Evolutionary conservation across 2,888 invertebrate genomes (phyloP), one percentile per base, ranked within the genome.

Genomic region (Diadromus collaris): DNA sequence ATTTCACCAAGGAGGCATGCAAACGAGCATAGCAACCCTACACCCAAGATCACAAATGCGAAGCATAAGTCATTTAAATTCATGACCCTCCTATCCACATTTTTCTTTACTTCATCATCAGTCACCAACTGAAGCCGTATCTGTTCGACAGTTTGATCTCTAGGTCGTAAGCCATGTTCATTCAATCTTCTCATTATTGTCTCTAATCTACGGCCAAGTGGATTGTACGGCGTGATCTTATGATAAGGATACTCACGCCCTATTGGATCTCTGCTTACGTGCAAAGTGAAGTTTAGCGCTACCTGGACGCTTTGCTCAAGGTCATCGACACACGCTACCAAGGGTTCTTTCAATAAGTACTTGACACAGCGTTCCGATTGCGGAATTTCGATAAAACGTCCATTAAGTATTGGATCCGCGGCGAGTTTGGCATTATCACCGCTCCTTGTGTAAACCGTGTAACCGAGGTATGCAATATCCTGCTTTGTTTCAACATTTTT

Each of bases 1-100:
- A 67, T n/a, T 38, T 67, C 54, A 6, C 16, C 9, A 21, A 67
- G 16, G 16, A 67, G 54, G 38, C 24, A 54, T 16, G 24, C 7
- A 9, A 21, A 9, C 0, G 54, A 51, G 38, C n/a, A 67, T 1
- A 10, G 2, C 13, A 67, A 7, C 2, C 65, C 65, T 6, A 48
- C 6, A 2, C 48, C 65, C 1, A 65, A 16, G 2, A 65, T 34
- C 2, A 24, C 51, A 6, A 51, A 65, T 6, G 21, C 51, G 32
- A 65, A 65, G 1, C 6, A 7, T 32, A 51, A 51, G 13, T 67
- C 21, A 24, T 65, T 16, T 6, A 64, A 29, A 29, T 9, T 32
- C n/a, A 61, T 61, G 38, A 61, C 21, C 10, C 46, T 44, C 3
- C 46, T 10, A 9, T 38, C 24, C 34, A 13, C 13, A 21, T 38